Base-by-base conservation (phyloP, 2,113 vertebrate species). In the Aegithalos caudatus region DNA sequence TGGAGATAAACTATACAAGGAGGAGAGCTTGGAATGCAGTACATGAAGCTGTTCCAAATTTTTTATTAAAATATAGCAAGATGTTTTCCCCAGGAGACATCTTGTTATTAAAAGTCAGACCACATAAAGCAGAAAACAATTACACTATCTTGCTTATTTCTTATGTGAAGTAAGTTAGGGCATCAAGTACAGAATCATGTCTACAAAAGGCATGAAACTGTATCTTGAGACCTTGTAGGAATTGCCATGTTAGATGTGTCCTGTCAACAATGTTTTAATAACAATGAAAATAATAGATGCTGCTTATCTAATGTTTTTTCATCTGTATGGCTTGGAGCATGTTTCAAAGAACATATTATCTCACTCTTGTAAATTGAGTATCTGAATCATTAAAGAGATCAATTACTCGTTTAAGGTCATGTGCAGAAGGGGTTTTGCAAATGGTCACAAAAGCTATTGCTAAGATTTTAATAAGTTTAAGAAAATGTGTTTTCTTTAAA, bases 241-340 rank as follows among this genome's bases (percentile, higher is more conserved):
- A 74, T 9, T 91, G 6, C 10, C 40, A 4, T 67, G 40, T 71
- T 90, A 71, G 29, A 47, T 38, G 33, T 69, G 50, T 82, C 74
- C n/a, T 90, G 60, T 93, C 71, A 96, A 67, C 74, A 83, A 66
- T 78, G 71, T 88, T 96, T 88, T 82, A 93, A 92, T 67, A 88
- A 77, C 37, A 87, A 24, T 29, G 16, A 86, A 81, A 38, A 61
- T 77, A 86, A 88, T 38, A 92, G 51, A 53, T 88, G 31, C 24
- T 85, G 38, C 44, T 96, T 86, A 73, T 90, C 67, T 81, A 70
- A 42, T 78, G 47, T 51, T 86, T 95, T 95, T 94, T 86, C 35
- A 67, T 92, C 82, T 88, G 29, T 31, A 66, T 51, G 40, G 9
- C 82, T 86, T 5, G 6, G 93, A 88, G 76, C 56, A 27, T 27